Evolutionary conservation across 2,113 vertebrate genomes (phyloP).

Genomic region (Barbus barbus): DNA sequence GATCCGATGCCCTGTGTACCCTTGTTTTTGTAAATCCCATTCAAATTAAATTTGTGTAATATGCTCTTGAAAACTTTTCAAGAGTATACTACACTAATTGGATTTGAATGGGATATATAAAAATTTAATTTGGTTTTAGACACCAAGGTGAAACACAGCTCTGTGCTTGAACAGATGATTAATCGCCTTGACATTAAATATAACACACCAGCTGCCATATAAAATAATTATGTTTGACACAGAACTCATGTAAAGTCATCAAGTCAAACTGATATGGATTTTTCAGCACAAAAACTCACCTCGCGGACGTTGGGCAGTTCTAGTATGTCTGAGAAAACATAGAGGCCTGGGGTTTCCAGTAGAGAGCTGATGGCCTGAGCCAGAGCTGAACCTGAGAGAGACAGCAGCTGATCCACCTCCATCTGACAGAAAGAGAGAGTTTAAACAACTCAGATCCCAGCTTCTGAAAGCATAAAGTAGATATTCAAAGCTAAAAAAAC

Average conservation of each 20-base stretch:
- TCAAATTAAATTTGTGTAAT: too few species aligned
- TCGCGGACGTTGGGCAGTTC: slow-evolving; percentile 81
- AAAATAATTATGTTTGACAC: background rate
- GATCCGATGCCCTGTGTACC: too few species aligned
- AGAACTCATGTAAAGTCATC: background rate
- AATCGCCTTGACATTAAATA: background rate
- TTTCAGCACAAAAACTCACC: slow-evolving; percentile 32
- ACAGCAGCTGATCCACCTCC: slow-evolving; percentile 81
- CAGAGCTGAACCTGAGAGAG: slow-evolving; percentile 77
- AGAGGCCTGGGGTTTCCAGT: slow-evolving; percentile 81
- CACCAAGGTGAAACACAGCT: background rate
- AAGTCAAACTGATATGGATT: background rate
- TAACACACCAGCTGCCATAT: slow-evolving; percentile 2
- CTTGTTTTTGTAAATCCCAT: too few species aligned
- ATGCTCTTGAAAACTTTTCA: background rate
- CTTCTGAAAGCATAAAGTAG: background rate
- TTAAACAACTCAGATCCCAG: background rate
- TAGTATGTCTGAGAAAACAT: slow-evolving; percentile 80
- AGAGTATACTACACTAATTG: background rate
- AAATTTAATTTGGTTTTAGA: background rate
- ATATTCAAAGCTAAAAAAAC: background rate
- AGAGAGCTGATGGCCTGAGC: slow-evolving; percentile 78
- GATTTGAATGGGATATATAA: background rate
- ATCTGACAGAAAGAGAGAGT: slow-evolving; percentile 66
- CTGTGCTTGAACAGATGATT: background rate